Evolutionary conservation across 2,113 vertebrate species (phyloP).

Genomic region (Pollimyrus isidori): DNA sequence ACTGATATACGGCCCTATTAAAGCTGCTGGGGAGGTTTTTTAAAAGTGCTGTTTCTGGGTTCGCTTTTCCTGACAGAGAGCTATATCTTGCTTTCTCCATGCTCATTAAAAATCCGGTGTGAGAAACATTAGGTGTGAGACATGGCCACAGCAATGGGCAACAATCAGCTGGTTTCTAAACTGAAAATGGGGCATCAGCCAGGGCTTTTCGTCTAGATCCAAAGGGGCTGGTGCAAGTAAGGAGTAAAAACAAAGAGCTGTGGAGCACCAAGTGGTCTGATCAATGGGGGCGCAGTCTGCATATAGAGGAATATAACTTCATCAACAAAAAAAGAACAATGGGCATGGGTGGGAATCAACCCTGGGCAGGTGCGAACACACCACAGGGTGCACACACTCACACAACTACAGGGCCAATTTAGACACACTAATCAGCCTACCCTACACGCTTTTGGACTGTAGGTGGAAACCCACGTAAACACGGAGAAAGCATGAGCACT

Average conservation of each 20-base stretch:
- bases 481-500: too few relatives aligned
- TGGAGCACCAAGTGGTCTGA: neutral
- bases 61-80: neutral
- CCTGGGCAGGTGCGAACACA: too few relatives aligned
- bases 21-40: slow-evolving; percentile 11
- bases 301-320: neutral
- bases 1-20: slow-evolving; percentile 16
- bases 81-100: slow-evolving; percentile 24
- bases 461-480: too few relatives aligned
- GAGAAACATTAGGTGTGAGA: slow-evolving; percentile 51
- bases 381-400: too few relatives aligned
- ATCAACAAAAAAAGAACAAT: neutral
- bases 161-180: slow-evolving; percentile 52
- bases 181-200: slow-evolving; percentile 47
- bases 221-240: slow-evolving; percentile 37
- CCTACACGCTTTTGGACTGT: too few relatives aligned
- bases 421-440: too few relatives aligned
- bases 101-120: slow-evolving; percentile 43
- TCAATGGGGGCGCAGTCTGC: neutral
- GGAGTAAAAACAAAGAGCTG: slow-evolving; percentile 17
- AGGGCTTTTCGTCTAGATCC: slow-evolving; percentile 38
- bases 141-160: slow-evolving; percentile 36
- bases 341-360: too few relatives aligned
- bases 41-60: slow-evolving; percentile 16
- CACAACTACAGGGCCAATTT: too few relatives aligned